Percentiles rank a stretch among this genome's conserved stretches.
Evolutionary conservation across 2,113 vertebrate species (phyloP).

Genomic region (Riparia riparia): DNA sequence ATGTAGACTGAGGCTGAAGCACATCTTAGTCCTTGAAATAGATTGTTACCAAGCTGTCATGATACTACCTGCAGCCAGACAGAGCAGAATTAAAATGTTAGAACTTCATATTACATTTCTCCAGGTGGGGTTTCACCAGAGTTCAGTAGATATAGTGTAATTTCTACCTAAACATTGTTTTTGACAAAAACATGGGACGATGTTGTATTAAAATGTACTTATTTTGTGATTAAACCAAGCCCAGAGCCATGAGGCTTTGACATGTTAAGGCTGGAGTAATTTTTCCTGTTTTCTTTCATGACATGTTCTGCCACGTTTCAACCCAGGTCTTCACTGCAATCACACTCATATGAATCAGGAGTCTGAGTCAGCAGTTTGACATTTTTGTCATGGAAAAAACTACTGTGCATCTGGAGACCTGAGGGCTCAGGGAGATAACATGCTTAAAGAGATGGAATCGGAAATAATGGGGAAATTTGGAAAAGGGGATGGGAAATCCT

Average conservation of each 20-base stretch:
- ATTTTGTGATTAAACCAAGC: not conserved
- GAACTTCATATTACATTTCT: not conserved
- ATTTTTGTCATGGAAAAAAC: not conserved
- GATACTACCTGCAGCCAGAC: not conserved
- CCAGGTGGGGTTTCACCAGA: not conserved
- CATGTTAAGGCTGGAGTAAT: not conserved
- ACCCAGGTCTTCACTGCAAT: not conserved
- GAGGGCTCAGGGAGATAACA: not conserved
- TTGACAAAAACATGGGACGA: not conserved
- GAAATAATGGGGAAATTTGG: not conserved
- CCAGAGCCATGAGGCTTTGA: not conserved
- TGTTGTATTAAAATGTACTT: not conserved
- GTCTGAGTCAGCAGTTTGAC: not conserved
- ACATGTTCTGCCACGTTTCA: not conserved
- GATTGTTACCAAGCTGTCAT: slow-evolving; percentile 23
- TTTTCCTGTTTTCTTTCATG: not conserved
- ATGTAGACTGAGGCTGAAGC: slow-evolving; percentile 12
- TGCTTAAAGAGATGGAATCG: not conserved
- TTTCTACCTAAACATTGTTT: not conserved
- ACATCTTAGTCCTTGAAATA: slow-evolving; percentile 41
- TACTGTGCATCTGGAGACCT: not conserved
- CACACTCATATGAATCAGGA: not conserved
- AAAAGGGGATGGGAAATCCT: not conserved
- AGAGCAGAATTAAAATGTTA: not conserved
- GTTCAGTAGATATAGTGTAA: not conserved